Percentiles rank a stretch among this genome's conserved stretches.
phyloP scores from a whole-genome alignment of 2,113 vertebrate species.

The Astatotilapia flaviijosephi region DNA sequence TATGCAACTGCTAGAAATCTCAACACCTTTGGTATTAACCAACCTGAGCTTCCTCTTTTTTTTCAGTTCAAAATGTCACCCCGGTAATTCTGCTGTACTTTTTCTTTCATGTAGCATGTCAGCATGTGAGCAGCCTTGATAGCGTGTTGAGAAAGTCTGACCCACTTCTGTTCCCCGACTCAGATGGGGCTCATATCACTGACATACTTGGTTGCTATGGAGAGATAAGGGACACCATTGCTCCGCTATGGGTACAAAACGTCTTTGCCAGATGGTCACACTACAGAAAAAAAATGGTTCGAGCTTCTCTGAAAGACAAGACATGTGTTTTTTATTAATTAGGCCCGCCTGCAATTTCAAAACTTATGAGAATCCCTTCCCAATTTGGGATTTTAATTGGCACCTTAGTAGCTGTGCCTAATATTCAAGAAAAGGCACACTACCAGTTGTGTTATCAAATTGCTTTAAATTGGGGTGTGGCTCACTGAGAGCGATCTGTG shows the following conservation, averaged over 20 bases:
- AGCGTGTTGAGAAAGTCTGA: constrained; percentile 26
- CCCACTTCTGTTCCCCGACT: constrained; percentile 25
- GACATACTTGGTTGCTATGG: constrained; percentile 21
- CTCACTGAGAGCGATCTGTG: neutral
- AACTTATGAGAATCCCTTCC: neutral
- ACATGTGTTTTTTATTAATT: constrained; percentile 20
- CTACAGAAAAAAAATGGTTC: neutral
- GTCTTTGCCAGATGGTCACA: constrained; percentile 42
- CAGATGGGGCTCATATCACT: constrained; percentile 23
- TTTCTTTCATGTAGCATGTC: neutral
- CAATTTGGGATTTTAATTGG: constrained; percentile 9
- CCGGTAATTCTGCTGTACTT: neutral
- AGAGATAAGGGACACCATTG: constrained; percentile 10
- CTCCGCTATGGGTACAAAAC: neutral
- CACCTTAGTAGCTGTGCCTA: neutral
- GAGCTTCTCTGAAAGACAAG: neutral
- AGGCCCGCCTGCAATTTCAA: neutral
- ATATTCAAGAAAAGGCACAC: neutral
- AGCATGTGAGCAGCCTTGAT: neutral
- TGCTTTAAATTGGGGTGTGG: neutral
- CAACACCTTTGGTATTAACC: neutral
- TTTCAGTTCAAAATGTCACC: neutral
- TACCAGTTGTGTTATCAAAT: neutral
- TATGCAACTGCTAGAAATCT: neutral
- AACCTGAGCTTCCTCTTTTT: neutral